Percentiles rank a stretch among this genome's conserved stretches.
Conservation (phyloP, 2,113 vertebrate species). For the Hippocampus barbouri region DNA sequence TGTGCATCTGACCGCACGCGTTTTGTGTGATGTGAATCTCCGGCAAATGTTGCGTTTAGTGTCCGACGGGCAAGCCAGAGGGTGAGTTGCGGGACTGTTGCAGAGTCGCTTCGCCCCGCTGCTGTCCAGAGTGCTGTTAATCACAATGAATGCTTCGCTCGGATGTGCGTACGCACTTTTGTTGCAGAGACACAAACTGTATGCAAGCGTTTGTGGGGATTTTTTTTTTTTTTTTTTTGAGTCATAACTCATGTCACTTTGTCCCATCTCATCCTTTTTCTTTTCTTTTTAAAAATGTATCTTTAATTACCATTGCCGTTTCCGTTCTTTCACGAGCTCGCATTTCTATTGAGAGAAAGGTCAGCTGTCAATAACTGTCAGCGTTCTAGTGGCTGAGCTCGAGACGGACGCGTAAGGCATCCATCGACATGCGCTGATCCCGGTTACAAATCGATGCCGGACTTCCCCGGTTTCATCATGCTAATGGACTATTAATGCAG, state of each 20-base stretch:
- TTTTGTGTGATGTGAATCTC: neutral
- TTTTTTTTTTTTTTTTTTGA: neutral
- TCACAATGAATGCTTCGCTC: neutral
- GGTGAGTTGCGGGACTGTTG: conserved; percentile 9
- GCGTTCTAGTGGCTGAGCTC: conserved; percentile 9
- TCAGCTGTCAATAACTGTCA: conserved; percentile 30
- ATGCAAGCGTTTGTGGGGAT: neutral
- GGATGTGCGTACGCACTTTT: neutral
- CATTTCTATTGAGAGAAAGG: conserved; percentile 21
- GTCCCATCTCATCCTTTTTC: neutral
- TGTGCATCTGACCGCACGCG: neutral
- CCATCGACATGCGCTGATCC: conserved; percentile 4
- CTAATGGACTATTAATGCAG: conserved; percentile 8
- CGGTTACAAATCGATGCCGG: conserved; percentile 12
- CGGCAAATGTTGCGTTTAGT: neutral
- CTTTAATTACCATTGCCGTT: neutral
- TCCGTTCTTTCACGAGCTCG: conserved; percentile 7
- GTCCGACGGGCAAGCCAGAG: neutral
- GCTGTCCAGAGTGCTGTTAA: conserved; percentile 15
- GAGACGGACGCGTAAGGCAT: conserved; percentile 4
- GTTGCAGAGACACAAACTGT: neutral
- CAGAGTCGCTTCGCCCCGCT: conserved; percentile 3
- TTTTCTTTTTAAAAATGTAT: neutral
- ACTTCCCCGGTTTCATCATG: conserved; percentile 7
- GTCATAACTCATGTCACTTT: neutral